These are phyloP conservation scores for Yponomeuta cagnagella DNA, from an alignment of 2,888 invertebrate species.

Conservation along the genomic window DNA sequence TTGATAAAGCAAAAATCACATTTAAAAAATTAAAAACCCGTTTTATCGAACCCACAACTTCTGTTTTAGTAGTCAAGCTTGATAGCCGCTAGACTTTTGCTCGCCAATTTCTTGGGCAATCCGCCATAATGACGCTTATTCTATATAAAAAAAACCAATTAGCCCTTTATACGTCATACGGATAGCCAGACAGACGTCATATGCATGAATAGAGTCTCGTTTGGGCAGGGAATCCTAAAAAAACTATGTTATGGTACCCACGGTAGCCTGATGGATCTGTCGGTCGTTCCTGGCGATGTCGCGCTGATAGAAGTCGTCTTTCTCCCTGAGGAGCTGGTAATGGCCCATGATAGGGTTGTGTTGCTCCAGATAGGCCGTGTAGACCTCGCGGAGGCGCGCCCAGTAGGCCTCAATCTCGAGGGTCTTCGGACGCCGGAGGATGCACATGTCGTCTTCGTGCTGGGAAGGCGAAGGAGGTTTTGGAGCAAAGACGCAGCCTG, in stretches of 20 bases:
- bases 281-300: conserved; percentile 62
- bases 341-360: conserved; percentile 65
- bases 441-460: conserved; percentile 63
- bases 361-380: conserved; percentile 50
- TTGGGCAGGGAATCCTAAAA: too few species aligned
- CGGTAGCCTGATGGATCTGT: conserved; percentile 51
- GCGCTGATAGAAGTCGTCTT: conserved; percentile 69
- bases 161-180: too few species aligned
- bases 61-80: too few species aligned
- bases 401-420: conserved; percentile 58
- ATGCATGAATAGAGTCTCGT: too few species aligned
- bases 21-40: too few species aligned
- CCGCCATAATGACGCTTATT: too few species aligned
- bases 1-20: too few species aligned
- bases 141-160: too few species aligned
- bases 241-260: conserved; percentile 25
- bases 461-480: conserved; percentile 26
- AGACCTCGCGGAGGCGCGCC: conserved; percentile 53
- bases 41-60: too few species aligned
- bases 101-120: too few species aligned
- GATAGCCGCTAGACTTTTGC: too few species aligned
- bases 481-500: neutral
- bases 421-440: conserved; percentile 56
- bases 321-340: conserved; percentile 55
- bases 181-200: too few species aligned